Evolutionary conservation across 2,888 invertebrate genomes (phyloP).

Genomic region (Drosophila anomalata): DNA sequence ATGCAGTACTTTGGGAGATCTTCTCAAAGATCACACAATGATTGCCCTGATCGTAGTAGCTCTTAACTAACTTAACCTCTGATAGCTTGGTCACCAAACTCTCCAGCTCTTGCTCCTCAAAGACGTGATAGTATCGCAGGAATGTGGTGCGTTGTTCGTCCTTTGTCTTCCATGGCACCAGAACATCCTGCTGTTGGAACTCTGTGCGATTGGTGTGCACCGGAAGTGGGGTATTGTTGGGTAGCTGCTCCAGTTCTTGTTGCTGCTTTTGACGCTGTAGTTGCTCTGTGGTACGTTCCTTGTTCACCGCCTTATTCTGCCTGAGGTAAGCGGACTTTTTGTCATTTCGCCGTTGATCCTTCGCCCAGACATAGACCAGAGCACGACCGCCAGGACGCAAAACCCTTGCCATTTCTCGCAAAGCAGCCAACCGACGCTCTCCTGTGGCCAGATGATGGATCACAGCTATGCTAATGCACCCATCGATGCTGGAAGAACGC

Average conservation of each 20-base stretch:
- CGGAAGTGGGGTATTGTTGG: slow-evolving; percentile 84
- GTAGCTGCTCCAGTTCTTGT: slow-evolving; percentile 49
- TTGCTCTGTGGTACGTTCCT: slow-evolving; percentile 82
- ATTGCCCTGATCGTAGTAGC: slow-evolving; percentile 98
- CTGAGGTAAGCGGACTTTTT: slow-evolving; percentile 89
- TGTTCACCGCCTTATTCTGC: slow-evolving; percentile 85
- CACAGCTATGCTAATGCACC: slow-evolving; percentile 96
- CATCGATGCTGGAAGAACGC: slow-evolving; percentile 89
- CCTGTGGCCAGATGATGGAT: slow-evolving; percentile 96
- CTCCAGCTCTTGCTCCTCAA: slow-evolving; percentile 92
- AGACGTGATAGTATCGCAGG: slow-evolving; percentile 96
- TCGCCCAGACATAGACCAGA: slow-evolving; percentile 98
- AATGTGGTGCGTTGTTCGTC: slow-evolving; percentile 85
- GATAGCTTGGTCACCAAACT: slow-evolving; percentile 86
- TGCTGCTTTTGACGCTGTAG: slow-evolving; percentile 75
- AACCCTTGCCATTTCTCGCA: slow-evolving; percentile 90
- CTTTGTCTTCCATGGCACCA: slow-evolving; percentile 97
- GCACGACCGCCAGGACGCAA: slow-evolving; percentile 90
- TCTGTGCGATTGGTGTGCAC: slow-evolving; percentile 96
- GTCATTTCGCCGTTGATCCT: slow-evolving; percentile 90
- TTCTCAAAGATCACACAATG: slow-evolving; percentile 92
- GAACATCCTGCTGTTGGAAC: slow-evolving; percentile 94
- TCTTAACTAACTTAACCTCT: slow-evolving; percentile 86
- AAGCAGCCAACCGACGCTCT: slow-evolving; percentile 89
- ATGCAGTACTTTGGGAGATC: slow-evolving; percentile 42